A percentile compares a stretch with the other conserved stretches of the same genome.
phyloP scores from a whole-genome alignment of 2,797 vertebrate species.

The Acrossocheilus wenchowensis region DNA sequence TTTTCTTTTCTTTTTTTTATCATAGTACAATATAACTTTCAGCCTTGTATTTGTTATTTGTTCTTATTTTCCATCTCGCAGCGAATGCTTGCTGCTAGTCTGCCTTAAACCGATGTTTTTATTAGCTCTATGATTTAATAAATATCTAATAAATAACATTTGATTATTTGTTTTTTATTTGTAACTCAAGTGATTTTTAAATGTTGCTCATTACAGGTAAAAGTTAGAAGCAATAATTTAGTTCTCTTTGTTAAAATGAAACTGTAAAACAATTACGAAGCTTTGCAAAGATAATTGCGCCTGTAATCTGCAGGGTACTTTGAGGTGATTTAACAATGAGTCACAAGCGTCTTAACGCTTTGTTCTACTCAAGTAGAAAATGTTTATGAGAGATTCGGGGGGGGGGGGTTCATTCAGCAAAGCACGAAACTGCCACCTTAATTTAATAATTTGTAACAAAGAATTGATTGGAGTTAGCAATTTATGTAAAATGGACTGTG shows the following conservation, averaged over 20 bases:
- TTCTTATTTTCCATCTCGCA: slow-evolving; percentile 57
- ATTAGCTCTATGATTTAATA: slow-evolving; percentile 64
- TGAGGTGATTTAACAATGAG: slow-evolving; percentile 29
- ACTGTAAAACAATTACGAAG: slow-evolving; percentile 37
- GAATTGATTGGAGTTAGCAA: not conserved
- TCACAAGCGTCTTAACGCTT: slow-evolving; percentile 1
- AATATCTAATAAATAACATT: slow-evolving; percentile 54
- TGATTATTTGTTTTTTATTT: slow-evolving; percentile 10
- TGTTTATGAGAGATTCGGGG: slow-evolving; percentile 30
- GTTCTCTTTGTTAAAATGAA: slow-evolving; percentile 8
- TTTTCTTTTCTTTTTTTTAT: not conserved
- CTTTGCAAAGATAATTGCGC: slow-evolving; percentile 26
- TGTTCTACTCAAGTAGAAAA: slow-evolving; percentile 17
- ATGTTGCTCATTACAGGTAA: not conserved
- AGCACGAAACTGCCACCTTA: slow-evolving; percentile 27
- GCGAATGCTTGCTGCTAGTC: slow-evolving; percentile 58
- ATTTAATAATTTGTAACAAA: not conserved
- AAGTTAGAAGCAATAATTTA: not conserved
- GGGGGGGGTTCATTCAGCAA: not conserved
- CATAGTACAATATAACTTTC: slow-evolving; percentile 40
- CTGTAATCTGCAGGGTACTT: slow-evolving; percentile 28
- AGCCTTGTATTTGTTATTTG: slow-evolving; percentile 60
- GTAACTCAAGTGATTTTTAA: not conserved
- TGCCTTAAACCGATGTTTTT: slow-evolving; percentile 68
- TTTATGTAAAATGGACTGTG: not conserved